Percentiles rank a stretch among this genome's conserved stretches.
phyloP scores from a whole-genome alignment of 1,140 invertebrate species.

The Drosophila novamexicana region DNA sequence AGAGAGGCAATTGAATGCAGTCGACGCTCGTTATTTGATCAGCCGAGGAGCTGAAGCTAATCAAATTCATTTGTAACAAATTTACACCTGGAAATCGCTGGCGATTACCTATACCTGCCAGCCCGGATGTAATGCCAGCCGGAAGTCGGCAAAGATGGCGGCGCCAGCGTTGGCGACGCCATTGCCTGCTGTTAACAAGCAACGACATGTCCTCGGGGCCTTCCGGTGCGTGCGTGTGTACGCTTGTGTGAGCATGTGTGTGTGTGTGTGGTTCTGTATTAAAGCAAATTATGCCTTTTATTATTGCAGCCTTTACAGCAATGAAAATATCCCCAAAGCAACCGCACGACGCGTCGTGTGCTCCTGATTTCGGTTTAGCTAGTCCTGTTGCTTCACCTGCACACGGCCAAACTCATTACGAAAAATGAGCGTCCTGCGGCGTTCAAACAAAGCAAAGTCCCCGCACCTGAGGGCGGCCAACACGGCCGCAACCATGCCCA shows the following conservation, averaged over 20 bases:
- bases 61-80: conserved; percentile 72
- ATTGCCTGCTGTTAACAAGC: conserved; percentile 64
- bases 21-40: conserved; percentile 15
- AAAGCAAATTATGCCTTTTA: conserved; percentile 69
- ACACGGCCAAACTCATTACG: conserved; percentile 79
- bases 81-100: conserved; percentile 61
- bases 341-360: conserved; percentile 28
- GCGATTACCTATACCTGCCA: conserved; percentile 46
- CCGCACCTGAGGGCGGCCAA: conserved; percentile 42
- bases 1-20: conserved; percentile 32
- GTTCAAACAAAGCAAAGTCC: conserved; percentile 75
- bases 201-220: conserved; percentile 43
- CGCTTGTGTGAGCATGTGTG: conserved; percentile 17
- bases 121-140: conserved; percentile 71
- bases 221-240: conserved; percentile 19
- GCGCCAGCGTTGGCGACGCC: conserved; percentile 12
- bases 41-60: conserved; percentile 38
- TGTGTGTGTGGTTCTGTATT: conserved; percentile 38
- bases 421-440: conserved; percentile 81
- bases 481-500: background rate
- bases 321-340: conserved; percentile 48
- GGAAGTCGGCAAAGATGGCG: conserved; percentile 65
- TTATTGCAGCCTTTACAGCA: conserved; percentile 46
- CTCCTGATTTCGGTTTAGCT: conserved; percentile 23
- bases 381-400: conserved; percentile 21